A percentile compares a stretch with the other conserved stretches of the same genome.
Conservation (phyloP, 2,888 invertebrate genomes). For the Limnephilus auricula region DNA sequence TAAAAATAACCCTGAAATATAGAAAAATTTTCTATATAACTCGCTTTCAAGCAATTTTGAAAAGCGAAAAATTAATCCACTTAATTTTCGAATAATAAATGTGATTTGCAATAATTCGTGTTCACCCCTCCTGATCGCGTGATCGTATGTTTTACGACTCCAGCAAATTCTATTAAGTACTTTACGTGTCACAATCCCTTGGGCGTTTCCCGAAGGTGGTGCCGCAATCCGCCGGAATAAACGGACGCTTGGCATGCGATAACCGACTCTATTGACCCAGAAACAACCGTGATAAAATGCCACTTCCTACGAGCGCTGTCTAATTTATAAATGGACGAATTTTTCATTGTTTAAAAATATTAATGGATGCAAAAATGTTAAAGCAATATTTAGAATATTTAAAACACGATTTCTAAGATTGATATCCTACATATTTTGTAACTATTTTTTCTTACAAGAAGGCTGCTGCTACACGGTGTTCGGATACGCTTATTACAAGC, state of each 20-base stretch:
- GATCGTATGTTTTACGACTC: background rate
- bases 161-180: background rate
- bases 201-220: conserved; percentile 9
- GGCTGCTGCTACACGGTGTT: no score
- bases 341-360: background rate
- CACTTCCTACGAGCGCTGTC: background rate
- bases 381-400: background rate
- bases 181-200: conserved; percentile 11
- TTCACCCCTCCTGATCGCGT: background rate
- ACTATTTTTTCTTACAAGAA: no score
- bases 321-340: background rate
- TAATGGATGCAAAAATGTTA: background rate
- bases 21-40: background rate
- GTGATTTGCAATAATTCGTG: background rate
- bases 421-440: no score
- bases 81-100: background rate
- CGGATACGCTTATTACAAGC: no score
- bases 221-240: background rate
- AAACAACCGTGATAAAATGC: background rate
- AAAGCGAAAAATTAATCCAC: background rate
- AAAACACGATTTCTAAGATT: background rate
- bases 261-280: conserved; percentile 1
- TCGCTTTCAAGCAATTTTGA: background rate
- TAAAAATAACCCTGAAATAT: background rate
- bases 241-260: conserved; percentile 9